Percentiles rank a stretch among this genome's conserved stretches.
phyloP scores from a whole-genome alignment of 1,140 invertebrate species.

The Pseudobourletiella spinata region DNA sequence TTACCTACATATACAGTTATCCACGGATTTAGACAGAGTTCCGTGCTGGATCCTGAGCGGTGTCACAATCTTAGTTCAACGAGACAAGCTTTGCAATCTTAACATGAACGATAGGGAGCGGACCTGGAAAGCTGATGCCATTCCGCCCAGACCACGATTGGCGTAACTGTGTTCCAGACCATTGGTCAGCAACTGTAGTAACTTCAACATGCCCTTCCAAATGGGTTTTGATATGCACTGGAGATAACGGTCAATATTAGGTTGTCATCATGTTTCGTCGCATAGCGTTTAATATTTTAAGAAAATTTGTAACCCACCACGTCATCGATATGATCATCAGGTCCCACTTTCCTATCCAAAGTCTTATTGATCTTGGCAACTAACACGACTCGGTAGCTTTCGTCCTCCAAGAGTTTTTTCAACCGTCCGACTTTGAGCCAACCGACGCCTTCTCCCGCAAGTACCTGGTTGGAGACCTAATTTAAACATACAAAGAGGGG shows the following conservation, averaged over 20 bases:
- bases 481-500: no score
- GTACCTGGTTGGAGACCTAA: slow-evolving; percentile 77
- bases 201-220: slow-evolving; percentile 95
- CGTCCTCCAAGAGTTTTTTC: slow-evolving; percentile 97
- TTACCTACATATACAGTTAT: slow-evolving; percentile 16
- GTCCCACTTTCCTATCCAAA: slow-evolving; percentile 83
- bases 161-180: slow-evolving; percentile 86
- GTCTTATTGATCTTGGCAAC: slow-evolving; percentile 91
- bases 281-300: slow-evolving; percentile 1
- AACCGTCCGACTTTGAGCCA: slow-evolving; percentile 92
- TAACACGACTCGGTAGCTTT: slow-evolving; percentile 93
- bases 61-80: no score
- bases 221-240: slow-evolving; percentile 78
- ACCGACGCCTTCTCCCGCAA: slow-evolving; percentile 92
- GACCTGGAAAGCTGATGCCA: slow-evolving; percentile 93
- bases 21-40: no score
- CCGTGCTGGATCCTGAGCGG: no score
- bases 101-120: no score
- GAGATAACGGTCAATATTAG: slow-evolving; percentile 32
- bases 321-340: slow-evolving; percentile 95
- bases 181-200: slow-evolving; percentile 74
- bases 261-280: neutral
- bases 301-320: slow-evolving; percentile 62
- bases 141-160: slow-evolving; percentile 90
- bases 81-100: no score